phyloP scores from a whole-genome alignment of 1,140 invertebrate species.

The Neotoxoptera formosana region DNA sequence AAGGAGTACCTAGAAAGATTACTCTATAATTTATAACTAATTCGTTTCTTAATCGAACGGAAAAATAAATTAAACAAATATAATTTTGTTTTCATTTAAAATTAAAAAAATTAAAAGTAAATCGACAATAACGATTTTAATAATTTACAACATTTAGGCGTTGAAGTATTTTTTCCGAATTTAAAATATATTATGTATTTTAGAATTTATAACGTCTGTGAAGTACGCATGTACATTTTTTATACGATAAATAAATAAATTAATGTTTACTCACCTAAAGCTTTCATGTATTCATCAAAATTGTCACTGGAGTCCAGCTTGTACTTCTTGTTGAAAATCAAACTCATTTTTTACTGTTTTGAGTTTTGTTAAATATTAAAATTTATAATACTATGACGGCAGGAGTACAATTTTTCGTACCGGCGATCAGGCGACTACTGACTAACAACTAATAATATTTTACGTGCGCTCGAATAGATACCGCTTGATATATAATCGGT shows the following conservation, averaged over 20 bases:
- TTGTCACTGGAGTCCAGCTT: conserved; percentile 75
- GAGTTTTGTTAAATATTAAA: background rate
- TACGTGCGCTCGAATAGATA: background rate
- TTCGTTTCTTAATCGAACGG: too few species aligned
- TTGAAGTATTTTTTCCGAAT: too few species aligned
- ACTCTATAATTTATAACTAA: too few species aligned
- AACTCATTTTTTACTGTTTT: background rate
- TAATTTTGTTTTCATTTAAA: too few species aligned
- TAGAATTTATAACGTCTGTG: background rate
- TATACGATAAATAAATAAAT: background rate
- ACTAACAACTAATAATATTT: background rate
- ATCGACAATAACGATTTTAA: too few species aligned
- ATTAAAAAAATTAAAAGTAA: too few species aligned
- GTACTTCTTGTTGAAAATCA: conserved; percentile 70
- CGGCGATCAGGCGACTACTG: background rate
- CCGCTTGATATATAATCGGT: background rate
- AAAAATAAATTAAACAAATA: too few species aligned
- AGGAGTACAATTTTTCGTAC: background rate
- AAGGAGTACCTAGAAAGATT: too few species aligned
- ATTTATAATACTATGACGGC: background rate
- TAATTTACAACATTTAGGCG: too few species aligned
- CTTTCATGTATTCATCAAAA: conserved; percentile 89
- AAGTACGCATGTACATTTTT: background rate
- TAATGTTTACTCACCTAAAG: conserved; percentile 81
- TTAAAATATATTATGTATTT: too few species aligned